These are phyloP conservation scores for Pyrocoelia pectoralis DNA, from an alignment of 2,888 invertebrate species.

Conservation along the genomic window DNA sequence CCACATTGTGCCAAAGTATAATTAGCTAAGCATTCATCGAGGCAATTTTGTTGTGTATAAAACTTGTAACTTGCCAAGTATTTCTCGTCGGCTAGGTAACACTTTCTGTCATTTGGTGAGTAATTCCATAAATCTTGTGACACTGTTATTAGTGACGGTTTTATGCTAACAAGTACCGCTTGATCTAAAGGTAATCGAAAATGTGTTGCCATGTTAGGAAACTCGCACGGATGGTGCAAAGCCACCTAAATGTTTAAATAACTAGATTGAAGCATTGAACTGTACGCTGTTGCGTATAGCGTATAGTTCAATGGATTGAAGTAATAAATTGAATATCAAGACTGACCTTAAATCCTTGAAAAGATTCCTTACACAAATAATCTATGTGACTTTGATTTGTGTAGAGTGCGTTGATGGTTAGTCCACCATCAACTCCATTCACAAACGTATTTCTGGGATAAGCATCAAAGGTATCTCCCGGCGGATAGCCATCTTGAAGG, in stretches of 20 bases:
- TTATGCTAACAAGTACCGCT: constrained; percentile 71
- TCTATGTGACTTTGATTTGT: background rate
- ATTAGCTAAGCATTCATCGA: constrained; percentile 72
- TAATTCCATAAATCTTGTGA: constrained; percentile 69
- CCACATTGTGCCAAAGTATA: constrained; percentile 66
- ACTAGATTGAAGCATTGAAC: background rate
- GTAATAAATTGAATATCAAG: too few species aligned
- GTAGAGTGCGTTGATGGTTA: background rate
- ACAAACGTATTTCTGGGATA: constrained; percentile 5
- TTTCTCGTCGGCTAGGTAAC: constrained; percentile 69
- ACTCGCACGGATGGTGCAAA: constrained; percentile 63
- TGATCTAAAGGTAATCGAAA: constrained; percentile 71
- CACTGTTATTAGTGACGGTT: constrained; percentile 74
- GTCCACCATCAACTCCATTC: background rate
- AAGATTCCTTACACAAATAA: background rate
- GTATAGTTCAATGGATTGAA: too few species aligned
- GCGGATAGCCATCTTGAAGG: background rate
- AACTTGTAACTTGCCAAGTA: constrained; percentile 68
- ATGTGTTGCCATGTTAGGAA: constrained; percentile 69
- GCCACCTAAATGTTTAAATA: constrained; percentile 45
- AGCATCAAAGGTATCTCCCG: background rate
- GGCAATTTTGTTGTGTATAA: constrained; percentile 73
- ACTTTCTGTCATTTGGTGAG: constrained; percentile 67
- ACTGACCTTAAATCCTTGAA: constrained; percentile 4
- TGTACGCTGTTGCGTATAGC: too few species aligned